A percentile compares a stretch with the other conserved stretches of the same genome.
Conservation (phyloP, 2,797 vertebrate species). For the Neostethus bicornis region DNA sequence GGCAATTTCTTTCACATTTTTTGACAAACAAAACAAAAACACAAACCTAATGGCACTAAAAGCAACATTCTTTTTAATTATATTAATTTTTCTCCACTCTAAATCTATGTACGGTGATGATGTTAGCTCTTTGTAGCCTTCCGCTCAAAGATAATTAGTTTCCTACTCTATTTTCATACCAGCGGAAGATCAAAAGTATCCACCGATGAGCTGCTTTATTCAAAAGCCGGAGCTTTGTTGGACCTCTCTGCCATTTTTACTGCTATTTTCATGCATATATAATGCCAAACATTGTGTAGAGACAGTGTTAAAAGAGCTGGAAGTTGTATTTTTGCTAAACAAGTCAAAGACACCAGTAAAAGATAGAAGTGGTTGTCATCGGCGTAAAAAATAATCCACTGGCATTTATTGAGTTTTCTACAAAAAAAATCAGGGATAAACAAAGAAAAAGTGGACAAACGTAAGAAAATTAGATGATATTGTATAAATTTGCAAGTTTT, state of each 20-base stretch:
- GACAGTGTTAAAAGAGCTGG: background rate
- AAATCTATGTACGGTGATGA: too few relatives aligned
- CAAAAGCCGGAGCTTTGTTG: background rate
- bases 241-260: background rate
- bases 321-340: constrained; percentile 3
- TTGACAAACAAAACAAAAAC: too few relatives aligned
- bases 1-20: too few relatives aligned
- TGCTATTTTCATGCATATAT: background rate
- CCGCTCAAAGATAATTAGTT: too few relatives aligned
- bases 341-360: constrained; percentile 1
- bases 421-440: background rate
- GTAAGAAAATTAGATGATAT: constrained; percentile 29
- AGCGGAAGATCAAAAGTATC: background rate
- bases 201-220: background rate
- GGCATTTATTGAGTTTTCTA: constrained; percentile 2
- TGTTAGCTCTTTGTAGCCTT: too few relatives aligned
- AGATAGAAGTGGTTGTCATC: constrained; percentile 10
- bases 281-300: background rate
- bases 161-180: too few relatives aligned
- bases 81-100: too few relatives aligned
- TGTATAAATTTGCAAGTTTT: constrained; percentile 42
- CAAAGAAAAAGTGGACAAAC: constrained; percentile 15
- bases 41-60: too few relatives aligned
- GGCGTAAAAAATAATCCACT: constrained; percentile 11
- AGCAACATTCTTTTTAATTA: too few relatives aligned